Conservation (phyloP, 2,888 invertebrate species). For the Monochamus alternatus region DNA sequence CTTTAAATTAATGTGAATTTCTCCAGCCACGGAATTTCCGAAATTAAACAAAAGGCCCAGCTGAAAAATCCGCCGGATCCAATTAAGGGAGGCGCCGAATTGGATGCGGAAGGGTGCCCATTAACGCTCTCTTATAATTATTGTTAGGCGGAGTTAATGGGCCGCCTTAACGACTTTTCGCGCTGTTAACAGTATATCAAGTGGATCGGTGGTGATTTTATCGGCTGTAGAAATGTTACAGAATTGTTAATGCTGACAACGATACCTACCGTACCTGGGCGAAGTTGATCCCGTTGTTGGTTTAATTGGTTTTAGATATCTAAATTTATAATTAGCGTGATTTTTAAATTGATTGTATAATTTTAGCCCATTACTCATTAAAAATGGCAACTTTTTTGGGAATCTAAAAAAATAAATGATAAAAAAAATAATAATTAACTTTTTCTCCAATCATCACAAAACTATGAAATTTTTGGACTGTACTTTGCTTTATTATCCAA, state of each 20-base stretch:
- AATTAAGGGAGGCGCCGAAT: not conserved
- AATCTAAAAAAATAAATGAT: too few relatives aligned
- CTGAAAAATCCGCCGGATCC: not conserved
- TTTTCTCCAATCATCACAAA: too few relatives aligned
- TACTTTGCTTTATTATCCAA: too few relatives aligned
- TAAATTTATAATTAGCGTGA: too few relatives aligned
- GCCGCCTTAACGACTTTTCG: slow-evolving; percentile 1
- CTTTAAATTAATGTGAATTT: not conserved
- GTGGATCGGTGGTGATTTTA: not conserved
- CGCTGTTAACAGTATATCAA: slow-evolving; percentile 6
- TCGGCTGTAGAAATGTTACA: not conserved
- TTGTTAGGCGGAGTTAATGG: slow-evolving; percentile 1
- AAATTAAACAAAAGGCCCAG: not conserved
- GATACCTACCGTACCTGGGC: not conserved
- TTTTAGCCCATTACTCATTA: too few relatives aligned
- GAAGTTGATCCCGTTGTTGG: not conserved
- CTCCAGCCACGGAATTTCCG: not conserved
- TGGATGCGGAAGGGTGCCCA: not conserved
- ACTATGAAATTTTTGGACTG: too few relatives aligned
- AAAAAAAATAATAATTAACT: too few relatives aligned
- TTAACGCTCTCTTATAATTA: not conserved
- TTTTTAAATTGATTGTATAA: too few relatives aligned
- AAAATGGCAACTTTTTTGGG: too few relatives aligned
- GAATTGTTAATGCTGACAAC: not conserved
- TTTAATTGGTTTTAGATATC: too few relatives aligned